Base-by-base conservation (phyloP, 2,888 invertebrate species). In the Ernsta delagoae region DNA sequence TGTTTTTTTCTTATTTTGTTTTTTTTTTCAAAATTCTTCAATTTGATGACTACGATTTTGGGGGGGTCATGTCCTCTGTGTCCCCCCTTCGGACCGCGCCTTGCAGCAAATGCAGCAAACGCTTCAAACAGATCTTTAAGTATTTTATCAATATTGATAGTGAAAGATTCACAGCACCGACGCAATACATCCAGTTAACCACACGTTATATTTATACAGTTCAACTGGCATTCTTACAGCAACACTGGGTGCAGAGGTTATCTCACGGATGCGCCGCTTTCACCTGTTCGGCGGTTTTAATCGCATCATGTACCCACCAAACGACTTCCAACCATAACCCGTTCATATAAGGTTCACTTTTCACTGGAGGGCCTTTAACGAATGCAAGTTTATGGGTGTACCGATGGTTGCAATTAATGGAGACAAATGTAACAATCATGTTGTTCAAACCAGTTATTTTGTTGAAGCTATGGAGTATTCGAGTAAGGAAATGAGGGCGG, bases 251-350 rank as follows among this genome's bases (percentile, higher is more conserved):
- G 83, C 79, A 89, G 81, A 88, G 90, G 90, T 89, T 88, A 90
- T 87, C 88, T 84, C 72, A 86, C 84, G 83, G 90, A 91, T 89
- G 90, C 83, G 86, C 87, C 86, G 60, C 90, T 90, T 90, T 90
- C 90, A 89, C 89, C 87, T 67, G 66, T 67, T 67, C 54, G 54
- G 43, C 34, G 66, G 36, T 67, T 67, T 61, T 67, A 67, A 67
- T 67, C 66, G 66, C 54, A 16, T 60, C 54, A 60, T 36, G 54
- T 1, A 1, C 41, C 6, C 1, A 0, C 3, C 34, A 61, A 9
- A 45, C 7, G 7, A 61, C 36, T 56, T 61, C 8, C 8, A 45
- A 45, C 36, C 56, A 8, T 54, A 43, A 1, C 0, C 39, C 31
- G 0, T 6, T n/a, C 7, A 5, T 3, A n/a, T 39, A 54, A 8